Evolutionary conservation across 2,888 invertebrate species (phyloP).

Genomic region (Phoronis australis): DNA sequence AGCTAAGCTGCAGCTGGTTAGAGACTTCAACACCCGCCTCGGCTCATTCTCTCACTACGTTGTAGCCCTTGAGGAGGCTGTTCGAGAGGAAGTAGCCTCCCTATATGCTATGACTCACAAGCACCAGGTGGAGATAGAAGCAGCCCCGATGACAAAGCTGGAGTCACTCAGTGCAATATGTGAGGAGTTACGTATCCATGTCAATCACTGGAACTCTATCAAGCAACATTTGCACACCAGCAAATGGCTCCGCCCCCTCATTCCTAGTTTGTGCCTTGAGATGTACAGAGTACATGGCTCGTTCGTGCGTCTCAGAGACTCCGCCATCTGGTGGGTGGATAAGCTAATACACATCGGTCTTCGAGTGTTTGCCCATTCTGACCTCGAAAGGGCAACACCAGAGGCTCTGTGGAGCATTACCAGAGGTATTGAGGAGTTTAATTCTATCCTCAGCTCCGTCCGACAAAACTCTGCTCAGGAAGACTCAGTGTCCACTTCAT

Average conservation of each 20-base stretch:
- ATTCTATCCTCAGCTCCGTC: conserved; percentile 34
- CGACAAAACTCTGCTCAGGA: neutral
- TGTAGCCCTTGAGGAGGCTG: conserved; percentile 33
- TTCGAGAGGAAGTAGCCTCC: conserved; percentile 35
- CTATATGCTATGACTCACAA: conserved; percentile 39
- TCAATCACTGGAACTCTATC: conserved; percentile 47
- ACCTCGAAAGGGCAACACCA: conserved; percentile 35
- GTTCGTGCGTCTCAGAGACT: conserved; percentile 29
- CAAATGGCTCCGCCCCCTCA: conserved; percentile 34
- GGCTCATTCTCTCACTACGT: conserved; percentile 32
- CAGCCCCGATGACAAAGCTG: conserved; percentile 23
- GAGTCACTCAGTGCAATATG: conserved; percentile 45
- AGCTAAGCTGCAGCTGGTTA: conserved; percentile 36
- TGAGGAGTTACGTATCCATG: conserved; percentile 43
- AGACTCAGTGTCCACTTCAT: neutral
- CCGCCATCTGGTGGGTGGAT: conserved; percentile 42
- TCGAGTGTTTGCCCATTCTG: conserved; percentile 48
- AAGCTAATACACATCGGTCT: conserved; percentile 44
- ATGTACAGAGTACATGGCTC: conserved; percentile 29
- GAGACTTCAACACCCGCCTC: conserved; percentile 37
- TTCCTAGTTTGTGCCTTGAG: conserved; percentile 35
- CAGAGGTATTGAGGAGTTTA: conserved; percentile 49
- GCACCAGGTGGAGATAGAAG: conserved; percentile 25
- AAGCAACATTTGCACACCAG: conserved; percentile 42
- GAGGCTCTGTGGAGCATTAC: conserved; percentile 48